phyloP scores from a whole-genome alignment of 2,113 vertebrate species.

The Psilopogon haemacephalus region DNA sequence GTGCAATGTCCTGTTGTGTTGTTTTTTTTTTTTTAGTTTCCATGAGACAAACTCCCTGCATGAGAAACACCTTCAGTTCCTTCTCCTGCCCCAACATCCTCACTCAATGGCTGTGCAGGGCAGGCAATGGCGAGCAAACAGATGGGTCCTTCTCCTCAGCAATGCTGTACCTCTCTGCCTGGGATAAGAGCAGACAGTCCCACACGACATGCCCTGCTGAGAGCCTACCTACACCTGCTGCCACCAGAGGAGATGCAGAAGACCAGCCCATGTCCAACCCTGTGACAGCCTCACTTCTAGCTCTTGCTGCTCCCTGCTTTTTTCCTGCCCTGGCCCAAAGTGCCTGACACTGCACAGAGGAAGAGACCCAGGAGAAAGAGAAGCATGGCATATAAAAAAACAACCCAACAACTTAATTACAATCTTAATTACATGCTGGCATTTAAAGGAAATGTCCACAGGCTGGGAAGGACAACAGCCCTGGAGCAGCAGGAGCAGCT shows the following conservation, averaged over 20 bases:
- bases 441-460: background rate
- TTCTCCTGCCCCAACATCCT: background rate
- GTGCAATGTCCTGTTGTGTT: background rate
- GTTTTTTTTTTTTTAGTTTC: background rate
- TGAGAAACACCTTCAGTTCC: background rate
- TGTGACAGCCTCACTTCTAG: fast-evolving
- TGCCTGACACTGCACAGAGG: background rate
- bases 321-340: background rate
- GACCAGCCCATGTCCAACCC: fast-evolving
- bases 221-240: background rate
- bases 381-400: background rate
- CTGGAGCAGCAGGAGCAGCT: background rate
- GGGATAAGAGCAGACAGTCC: background rate
- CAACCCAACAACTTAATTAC: background rate
- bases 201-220: background rate
- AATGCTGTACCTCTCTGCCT: too few relatives aligned
- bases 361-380: background rate
- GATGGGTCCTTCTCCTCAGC: background rate
- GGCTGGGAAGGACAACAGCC: background rate
- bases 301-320: background rate
- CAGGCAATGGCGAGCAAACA: background rate
- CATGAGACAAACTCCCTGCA: background rate
- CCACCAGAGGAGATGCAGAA: background rate
- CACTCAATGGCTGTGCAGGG: fast-evolving
- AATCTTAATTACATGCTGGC: background rate